Evolutionary conservation across 2,888 invertebrate genomes (phyloP), one percentile per base, ranked within the genome.

Genomic region (Axea sp.): DNA sequence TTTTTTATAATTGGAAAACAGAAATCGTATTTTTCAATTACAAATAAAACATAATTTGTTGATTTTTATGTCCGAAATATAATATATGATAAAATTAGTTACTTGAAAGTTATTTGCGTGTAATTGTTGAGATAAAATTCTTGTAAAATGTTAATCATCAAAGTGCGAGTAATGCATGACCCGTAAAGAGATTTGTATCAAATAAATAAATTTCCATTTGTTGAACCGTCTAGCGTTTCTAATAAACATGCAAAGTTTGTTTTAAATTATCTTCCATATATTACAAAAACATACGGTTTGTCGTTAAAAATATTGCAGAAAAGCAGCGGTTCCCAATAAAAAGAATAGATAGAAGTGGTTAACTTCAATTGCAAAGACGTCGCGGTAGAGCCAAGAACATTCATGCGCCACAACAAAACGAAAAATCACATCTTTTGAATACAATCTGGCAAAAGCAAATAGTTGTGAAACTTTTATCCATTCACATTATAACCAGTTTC

Each of bases 391-490:
- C n/a, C n/a, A n/a, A n/a, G n/a, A n/a, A 41, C 30, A 26, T 43
- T 43, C 2, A 1, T 12, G 14, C 15, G 26, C 22, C 2, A 6
- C 8, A 2, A 17, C 12, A 37, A 45, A 59, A 59, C 19, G 35
- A 59, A 45, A 59, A 45, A 59, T 43, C 26, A 1, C 17, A 22
- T 59, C 45, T 45, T 59, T 59, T 59, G 51, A 30, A 62, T 41
- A 51, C 33, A 39, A 51, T 62, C 31, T 31, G 51, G 24, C 33
- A 51, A 62, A 51, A 51, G 41, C 26, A 41, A 62, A 62, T 49
- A 41, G 62, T 62, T 62, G 3, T 8, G 41, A 39, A 62, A 51
- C 31, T 51, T 51, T 30, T 15, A 7, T 49, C 7, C 39, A 24
- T 47, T 49, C 30, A 14, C 31, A 37, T 39, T 47, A 39, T 49